Evolutionary conservation across 2,888 invertebrate genomes (phyloP), one percentile per base, ranked within the genome.

Genomic region (Elgonia sp.): DNA sequence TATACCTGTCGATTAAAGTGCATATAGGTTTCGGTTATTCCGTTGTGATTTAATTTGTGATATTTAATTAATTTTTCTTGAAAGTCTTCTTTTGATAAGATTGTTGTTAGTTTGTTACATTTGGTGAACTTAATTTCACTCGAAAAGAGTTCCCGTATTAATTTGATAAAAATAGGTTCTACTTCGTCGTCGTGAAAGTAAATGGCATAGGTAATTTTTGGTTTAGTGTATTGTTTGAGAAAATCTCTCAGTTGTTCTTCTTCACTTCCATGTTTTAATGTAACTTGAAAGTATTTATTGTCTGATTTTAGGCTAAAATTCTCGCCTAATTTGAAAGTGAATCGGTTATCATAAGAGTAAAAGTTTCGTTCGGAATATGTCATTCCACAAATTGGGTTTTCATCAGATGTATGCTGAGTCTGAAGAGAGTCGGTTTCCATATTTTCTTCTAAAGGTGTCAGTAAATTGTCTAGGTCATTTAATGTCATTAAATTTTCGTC

Each of bases 1-100:
- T 72, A 72, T 39, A 39, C 7, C 9, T 16, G 16, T 73, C 60
- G 40, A 18, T 73, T 73, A 21, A 73, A 73, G 20, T 73, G 60
- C 16, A 14, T 21, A 5, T 57, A 9, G 12, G 73, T 73, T 73
- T 73, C 60, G 0, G 60, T 73, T 12, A 73, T 73, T 18, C 73
- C 73, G 37, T 57, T 73, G 16, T 73, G 73, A 60, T 73, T 73
- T 40, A 1, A 40, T 40, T 73, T 73, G 18, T 73, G 73, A 60
- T 57, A 73, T 40, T 18, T 57, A 20, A 73, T 73, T 18, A 73
- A 21, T 14, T 73, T 57, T n/a, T 73, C 73, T 14, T 3, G 60
- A 42, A 73, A 73, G 16, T 55, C 55, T 9, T 72, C 72, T n/a
- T 40, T 53, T 14, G 72, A 14, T 16, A 72, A 53, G 12, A 70